Evolutionary conservation across 2,888 invertebrate genomes (phyloP), one percentile per base, ranked within the genome.

Genomic region (Heliconius charithonia): DNA sequence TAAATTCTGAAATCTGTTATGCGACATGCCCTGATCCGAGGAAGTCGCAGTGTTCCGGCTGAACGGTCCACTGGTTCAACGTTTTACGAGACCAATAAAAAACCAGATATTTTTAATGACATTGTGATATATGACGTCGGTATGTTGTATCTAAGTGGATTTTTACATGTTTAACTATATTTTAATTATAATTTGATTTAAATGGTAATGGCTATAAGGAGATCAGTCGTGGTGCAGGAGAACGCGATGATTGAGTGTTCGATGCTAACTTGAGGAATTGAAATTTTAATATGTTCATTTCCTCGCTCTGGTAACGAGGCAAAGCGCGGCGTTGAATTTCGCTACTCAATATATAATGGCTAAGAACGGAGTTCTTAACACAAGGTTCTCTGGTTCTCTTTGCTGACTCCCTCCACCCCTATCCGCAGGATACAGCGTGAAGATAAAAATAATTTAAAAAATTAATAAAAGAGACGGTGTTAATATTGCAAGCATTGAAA

Each of bases 1-100:
- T 45, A 13, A 73, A 69, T 78, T 75, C 80, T 76, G 70, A 70
- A 73, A 77, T 80, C 80, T 77, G 81, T 81, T 80, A 80, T 77
- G 80, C 75, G 74, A 70, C 76, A 72, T 67, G 82, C 62, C 78
- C 79, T 80, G 83, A 81, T 83, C 80, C 79, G 80, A 81, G 83
- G 83, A 82, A 82, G 83, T 79, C 80, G 72, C 72, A 78, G 72
- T 75, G 80, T 81, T 81, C 80, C 82, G 81, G 81, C 75, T 79
- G 82, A 83, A 78, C 82, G 82, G 79, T 79, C 79, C 67, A 79
- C 62, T 80, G 81, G 79, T 69, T 76, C 72, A 80, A 70, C 77
- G 78, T 75, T 83, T 83, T 81, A 80, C 80, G 81, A 80, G 77
- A 81, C 67, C 82, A 72, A 79, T 81, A 83, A 82, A 82, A 82